These are phyloP conservation scores for Desmodus rotundus DNA, from an alignment of 2,113 vertebrate species.

Conservation along the genomic window DNA sequence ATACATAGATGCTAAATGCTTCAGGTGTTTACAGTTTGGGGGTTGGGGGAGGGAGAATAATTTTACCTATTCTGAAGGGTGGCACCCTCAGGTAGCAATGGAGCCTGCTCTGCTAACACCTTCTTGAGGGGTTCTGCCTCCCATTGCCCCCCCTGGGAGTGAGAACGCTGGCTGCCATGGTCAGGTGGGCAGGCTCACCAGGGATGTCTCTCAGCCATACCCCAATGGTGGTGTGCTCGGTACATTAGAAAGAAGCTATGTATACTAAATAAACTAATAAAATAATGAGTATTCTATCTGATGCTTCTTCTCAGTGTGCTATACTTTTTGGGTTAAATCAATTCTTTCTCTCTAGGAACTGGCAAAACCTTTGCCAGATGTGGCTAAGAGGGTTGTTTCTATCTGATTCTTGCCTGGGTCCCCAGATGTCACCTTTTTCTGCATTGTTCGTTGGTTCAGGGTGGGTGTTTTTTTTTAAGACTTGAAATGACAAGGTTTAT, in stretches of 20 bases:
- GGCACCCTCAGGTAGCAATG: neutral
- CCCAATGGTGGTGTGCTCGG: neutral
- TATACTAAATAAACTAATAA: neutral
- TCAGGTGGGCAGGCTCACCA: neutral
- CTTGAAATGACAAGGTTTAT: neutral
- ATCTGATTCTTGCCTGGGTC: neutral
- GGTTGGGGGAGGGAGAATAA: neutral
- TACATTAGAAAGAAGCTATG: neutral
- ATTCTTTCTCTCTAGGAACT: neutral
- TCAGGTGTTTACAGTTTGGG: neutral
- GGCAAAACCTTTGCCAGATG: neutral
- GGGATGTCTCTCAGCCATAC: neutral
- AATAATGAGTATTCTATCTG: neutral
- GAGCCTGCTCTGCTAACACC: neutral
- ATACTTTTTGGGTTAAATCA: neutral
- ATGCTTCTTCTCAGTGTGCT: neutral
- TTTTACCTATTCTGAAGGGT: neutral
- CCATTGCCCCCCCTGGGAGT: neutral
- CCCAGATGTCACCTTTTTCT: neutral
- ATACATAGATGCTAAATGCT: neutral
- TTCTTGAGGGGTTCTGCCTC: neutral
- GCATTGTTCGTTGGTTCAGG: neutral
- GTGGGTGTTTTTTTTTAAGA: neutral
- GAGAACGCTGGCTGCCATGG: neutral
- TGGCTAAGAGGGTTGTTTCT: neutral